Conservation (phyloP, 2,888 invertebrate species). For the Deilephila porcellus region DNA sequence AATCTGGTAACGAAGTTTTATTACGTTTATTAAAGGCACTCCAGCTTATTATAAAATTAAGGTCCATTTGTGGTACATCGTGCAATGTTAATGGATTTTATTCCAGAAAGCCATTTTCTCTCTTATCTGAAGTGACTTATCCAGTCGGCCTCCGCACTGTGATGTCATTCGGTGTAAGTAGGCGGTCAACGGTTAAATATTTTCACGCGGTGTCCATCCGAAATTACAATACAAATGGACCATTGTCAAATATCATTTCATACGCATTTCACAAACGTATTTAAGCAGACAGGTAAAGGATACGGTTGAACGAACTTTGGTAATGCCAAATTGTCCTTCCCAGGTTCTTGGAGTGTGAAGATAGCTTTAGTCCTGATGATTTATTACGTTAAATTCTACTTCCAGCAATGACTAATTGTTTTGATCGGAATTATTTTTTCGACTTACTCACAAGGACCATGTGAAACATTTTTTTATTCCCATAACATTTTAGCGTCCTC, state of each 20-base stretch:
- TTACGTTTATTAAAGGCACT: background rate
- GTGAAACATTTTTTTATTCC: no score
- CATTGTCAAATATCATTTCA: conserved; percentile 28
- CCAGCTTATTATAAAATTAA: conserved; percentile 14
- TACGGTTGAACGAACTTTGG: conserved; percentile 4
- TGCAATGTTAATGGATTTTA: conserved; percentile 14
- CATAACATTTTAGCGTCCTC: no score
- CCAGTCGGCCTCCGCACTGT: conserved; percentile 43
- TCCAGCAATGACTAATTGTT: background rate
- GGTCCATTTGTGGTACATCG: background rate
- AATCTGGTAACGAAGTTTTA: background rate
- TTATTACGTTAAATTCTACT: background rate
- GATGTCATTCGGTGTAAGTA: conserved; percentile 47
- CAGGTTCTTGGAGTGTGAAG: background rate
- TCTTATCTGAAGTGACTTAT: conserved; percentile 36
- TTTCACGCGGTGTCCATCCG: conserved; percentile 27
- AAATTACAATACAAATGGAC: conserved; percentile 31
- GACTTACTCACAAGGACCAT: no score
- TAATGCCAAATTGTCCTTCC: conserved; percentile 2
- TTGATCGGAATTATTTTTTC: background rate
- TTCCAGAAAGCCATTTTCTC: conserved; percentile 29
- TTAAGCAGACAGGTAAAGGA: conserved; percentile 17
- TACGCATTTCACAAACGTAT: background rate
- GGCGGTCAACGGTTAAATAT: conserved; percentile 34
- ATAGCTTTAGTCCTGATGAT: background rate